These are phyloP conservation scores for Sebastiscus albofasciatus DNA, from an alignment of 2,797 vertebrate genomes.

Conservation along the genomic window DNA sequence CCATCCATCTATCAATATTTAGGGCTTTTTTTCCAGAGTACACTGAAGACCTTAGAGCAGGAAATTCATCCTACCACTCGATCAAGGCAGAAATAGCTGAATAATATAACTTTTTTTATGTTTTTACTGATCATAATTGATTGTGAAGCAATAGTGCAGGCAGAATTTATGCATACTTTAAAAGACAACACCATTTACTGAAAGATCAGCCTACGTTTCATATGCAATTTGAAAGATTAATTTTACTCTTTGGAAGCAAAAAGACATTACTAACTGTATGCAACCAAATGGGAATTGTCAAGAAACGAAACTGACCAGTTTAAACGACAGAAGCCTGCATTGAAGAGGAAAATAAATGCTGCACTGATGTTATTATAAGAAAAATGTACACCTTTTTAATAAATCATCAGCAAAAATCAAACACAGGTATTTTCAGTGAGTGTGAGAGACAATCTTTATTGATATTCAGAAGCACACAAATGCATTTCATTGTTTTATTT, in stretches of 20 bases:
- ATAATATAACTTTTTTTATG: background rate
- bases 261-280: background rate
- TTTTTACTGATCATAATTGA: background rate
- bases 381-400: background rate
- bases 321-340: background rate
- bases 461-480: background rate
- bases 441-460: background rate
- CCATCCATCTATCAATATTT: background rate
- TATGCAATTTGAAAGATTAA: background rate
- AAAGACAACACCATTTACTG: background rate
- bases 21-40: background rate
- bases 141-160: background rate
- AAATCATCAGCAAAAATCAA: background rate
- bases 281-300: background rate
- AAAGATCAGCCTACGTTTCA: background rate
- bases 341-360: background rate
- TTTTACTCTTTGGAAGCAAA: background rate
- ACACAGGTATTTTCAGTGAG: background rate
- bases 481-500: conserved; percentile 29
- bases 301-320: background rate
- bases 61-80: background rate
- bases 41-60: background rate
- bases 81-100: background rate
- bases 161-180: background rate
- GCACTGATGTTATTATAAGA: background rate